Base-by-base conservation (phyloP, 2,888 invertebrate species). In the Nemurella pictetii region DNA sequence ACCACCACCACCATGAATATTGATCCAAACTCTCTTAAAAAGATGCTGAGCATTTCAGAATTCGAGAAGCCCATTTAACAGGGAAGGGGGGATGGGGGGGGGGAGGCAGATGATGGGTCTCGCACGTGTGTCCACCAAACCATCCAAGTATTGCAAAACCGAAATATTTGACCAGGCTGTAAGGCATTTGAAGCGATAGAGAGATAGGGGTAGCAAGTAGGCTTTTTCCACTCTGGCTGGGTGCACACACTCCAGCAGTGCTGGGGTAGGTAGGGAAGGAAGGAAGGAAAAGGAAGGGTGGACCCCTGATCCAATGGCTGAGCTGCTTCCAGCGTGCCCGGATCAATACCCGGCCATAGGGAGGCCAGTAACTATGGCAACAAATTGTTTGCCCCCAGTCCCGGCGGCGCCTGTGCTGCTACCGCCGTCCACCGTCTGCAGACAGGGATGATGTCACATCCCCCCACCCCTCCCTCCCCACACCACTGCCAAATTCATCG, bases 331-430 rank as follows among this genome's bases (percentile, higher is more conserved):
- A n/a, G n/a, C n/a, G n/a, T 27, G 35, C 29, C 27, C 30, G 83
- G 90, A 90, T 90, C 90, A 90, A 90, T 90, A 90, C 85, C 74
- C 28, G 75, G 80, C 81, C 77, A 83, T 75, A 83, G 83, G 83
- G 83, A 83, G 85, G 29, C 84, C 83, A 80, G 87, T 87, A 82
- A 78, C 86, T 86, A 87, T 87, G 87, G 86, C 85, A 86, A 87
- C 86, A 86, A 86, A 87, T 87, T 87, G 87, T 87, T 87, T 87
- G 87, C 86, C 86, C 86, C 85, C 77, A 82, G 77, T 85, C 85
- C 36, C 25, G 84, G 83, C 75, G 85, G 80, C 86, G 86, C 84
- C 86, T 84, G 78, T 81, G 83, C 81, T 81, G 83, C 84, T 83
- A 78, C 72, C 82, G 83, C 83, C 55, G 83, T 30, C n/a, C n/a